phyloP scores from a whole-genome alignment of 2,888 invertebrate species.

The Nineta flava region DNA sequence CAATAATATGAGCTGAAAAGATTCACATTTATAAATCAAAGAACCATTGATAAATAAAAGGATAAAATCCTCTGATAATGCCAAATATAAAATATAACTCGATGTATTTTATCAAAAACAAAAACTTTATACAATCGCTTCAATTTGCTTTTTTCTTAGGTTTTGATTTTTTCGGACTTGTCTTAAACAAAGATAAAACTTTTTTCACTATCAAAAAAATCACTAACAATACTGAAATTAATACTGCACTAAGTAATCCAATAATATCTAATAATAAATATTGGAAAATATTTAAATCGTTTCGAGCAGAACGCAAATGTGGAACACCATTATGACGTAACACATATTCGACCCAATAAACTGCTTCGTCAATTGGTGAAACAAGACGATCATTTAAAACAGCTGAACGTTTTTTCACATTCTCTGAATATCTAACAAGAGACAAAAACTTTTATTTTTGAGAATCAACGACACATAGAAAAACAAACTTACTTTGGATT shows the following conservation, averaged over 20 bases:
- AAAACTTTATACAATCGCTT: neutral
- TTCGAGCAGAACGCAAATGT: constrained; percentile 9
- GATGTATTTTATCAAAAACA: no score
- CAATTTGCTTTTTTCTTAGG: no score
- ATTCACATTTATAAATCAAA: no score
- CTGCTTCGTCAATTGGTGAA: constrained; percentile 10
- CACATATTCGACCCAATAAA: constrained; percentile 14
- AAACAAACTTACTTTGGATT: neutral
- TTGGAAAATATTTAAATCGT: neutral
- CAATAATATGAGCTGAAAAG: no score
- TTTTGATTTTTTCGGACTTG: no score
- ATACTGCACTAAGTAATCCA: neutral
- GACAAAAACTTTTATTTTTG: neutral
- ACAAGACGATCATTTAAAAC: constrained; percentile 12
- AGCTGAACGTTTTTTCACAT: constrained; percentile 9
- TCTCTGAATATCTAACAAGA: constrained; percentile 9
- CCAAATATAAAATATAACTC: no score
- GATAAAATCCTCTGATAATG: no score
- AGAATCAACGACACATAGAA: neutral
- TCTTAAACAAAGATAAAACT: neutral
- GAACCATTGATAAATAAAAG: no score
- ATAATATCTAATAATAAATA: neutral
- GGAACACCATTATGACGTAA: constrained; percentile 11
- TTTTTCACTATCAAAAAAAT: neutral
- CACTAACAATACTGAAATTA: neutral